phyloP scores from a whole-genome alignment of 1,140 invertebrate genomes.

The Patella vulgata region DNA sequence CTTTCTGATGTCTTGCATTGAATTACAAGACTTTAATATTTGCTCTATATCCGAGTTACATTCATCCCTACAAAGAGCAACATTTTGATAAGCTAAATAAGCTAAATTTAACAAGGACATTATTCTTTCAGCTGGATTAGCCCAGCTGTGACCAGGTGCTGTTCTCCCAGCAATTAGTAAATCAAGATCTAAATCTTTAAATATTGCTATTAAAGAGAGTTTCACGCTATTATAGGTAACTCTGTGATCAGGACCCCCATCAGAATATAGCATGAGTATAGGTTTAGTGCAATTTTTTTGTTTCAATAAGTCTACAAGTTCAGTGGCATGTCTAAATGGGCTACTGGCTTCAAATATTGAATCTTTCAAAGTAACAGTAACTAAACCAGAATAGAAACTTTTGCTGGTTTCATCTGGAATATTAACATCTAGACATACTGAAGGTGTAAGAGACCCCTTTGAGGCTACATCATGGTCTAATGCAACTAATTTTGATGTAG shows the following conservation, averaged over 20 bases:
- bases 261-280: conserved; percentile 18
- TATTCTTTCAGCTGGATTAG: conserved; percentile 25
- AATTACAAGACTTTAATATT: conserved; percentile 9
- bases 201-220: conserved; percentile 13
- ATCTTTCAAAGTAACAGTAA: conserved; percentile 23
- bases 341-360: conserved; percentile 22
- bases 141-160: conserved; percentile 19
- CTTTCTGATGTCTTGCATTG: conserved; percentile 16
- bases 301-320: conserved; percentile 11
- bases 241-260: conserved; percentile 33
- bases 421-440: conserved; percentile 22
- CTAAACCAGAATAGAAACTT: conserved; percentile 28
- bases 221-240: conserved; percentile 23
- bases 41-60: conserved; percentile 4
- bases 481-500: conserved; percentile 2
- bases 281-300: not conserved
- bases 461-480: conserved; percentile 32
- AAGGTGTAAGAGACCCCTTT: conserved; percentile 27
- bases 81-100: conserved; percentile 25
- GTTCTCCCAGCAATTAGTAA: conserved; percentile 22
- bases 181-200: conserved; percentile 26
- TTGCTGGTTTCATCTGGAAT: conserved; percentile 19
- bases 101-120: conserved; percentile 24
- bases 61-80: conserved; percentile 8
- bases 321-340: conserved; percentile 25